Base-by-base conservation (phyloP, 1,140 invertebrate species). In the Trinorchestia longiramus region DNA sequence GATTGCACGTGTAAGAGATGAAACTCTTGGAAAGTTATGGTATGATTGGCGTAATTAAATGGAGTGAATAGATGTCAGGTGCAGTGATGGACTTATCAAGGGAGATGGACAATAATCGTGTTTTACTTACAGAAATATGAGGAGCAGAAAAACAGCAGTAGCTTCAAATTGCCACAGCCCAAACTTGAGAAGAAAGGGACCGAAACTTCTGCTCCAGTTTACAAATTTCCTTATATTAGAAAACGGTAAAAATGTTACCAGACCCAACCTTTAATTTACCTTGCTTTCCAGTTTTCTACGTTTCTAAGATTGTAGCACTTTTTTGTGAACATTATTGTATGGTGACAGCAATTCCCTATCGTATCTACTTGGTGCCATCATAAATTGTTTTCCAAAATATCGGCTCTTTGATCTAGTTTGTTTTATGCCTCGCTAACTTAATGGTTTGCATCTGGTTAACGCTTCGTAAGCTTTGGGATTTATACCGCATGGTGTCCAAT, bases 201-300 rank as follows among this genome's bases (percentile, higher is more conserved):
- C 0, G 98, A 98, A 96, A 97, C 98, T 47, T 97, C 98, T 41
- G 98, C 99, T 15, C 98, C 99, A 0, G 97, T 99, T 19, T 99
- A 99, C 97, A 98, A 98, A 97, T 99, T 99, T 98, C 98, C 98
- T 96, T 99, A 98, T 97, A 98, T 99, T 97, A 98, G 99, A 96
- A 99, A 99, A 97, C 98, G 98, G 97, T 98, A 90, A 77, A 77
- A 77, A 23, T 28, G 36, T 77, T 77, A 3, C 62, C 36, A 19
- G 62, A 77, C 28, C 62, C 36, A n/a, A n/a, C n/a, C 19, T 77
- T 77, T 77, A 77, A 23, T 77, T 19, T 11, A 11, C 62, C 62
- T 53, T 53, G 19, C 47, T 53, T 8, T 19, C 19, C 47, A 19
- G 47, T 53, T 8, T 53, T 53, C 19, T 53, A 19, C 19, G 47